Conservation (phyloP, 2,797 vertebrate genomes). For the Amblyraja radiata region DNA sequence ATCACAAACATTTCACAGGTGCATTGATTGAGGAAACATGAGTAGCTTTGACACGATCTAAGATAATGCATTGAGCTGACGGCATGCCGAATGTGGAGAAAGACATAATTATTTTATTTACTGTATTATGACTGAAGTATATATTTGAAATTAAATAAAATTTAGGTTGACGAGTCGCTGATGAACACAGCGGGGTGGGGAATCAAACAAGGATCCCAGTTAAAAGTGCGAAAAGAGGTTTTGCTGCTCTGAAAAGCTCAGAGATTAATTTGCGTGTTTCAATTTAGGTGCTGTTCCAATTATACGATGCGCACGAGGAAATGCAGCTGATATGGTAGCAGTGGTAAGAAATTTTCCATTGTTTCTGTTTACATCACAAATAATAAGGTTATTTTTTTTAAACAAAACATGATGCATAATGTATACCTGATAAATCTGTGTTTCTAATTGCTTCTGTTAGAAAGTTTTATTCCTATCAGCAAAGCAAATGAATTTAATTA, state of each 20-base stretch:
- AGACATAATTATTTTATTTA: too few species aligned
- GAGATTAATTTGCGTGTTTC: background rate
- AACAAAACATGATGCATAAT: background rate
- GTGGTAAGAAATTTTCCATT: conserved; percentile 68
- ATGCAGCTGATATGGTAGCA: conserved; percentile 96
- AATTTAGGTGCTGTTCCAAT: conserved; percentile 85
- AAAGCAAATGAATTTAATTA: conserved; percentile 7
- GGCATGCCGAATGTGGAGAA: too few species aligned
- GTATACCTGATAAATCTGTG: too few species aligned
- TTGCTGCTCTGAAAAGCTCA: background rate
- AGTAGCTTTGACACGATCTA: too few species aligned
- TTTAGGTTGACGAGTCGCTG: background rate
- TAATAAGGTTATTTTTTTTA: background rate
- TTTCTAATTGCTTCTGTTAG: background rate
- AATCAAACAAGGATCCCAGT: background rate
- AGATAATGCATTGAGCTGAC: too few species aligned
- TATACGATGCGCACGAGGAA: conserved; percentile 91
- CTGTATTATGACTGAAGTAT: too few species aligned
- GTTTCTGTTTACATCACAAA: background rate
- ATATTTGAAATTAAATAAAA: too few species aligned
- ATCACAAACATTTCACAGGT: too few species aligned
- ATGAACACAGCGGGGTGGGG: background rate
- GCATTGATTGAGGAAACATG: too few species aligned
- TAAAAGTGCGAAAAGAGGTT: background rate
- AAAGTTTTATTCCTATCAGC: background rate